These are phyloP conservation scores for Anadara kagoshimensis DNA, from an alignment of 1,140 invertebrate species.

Conservation along the genomic window DNA sequence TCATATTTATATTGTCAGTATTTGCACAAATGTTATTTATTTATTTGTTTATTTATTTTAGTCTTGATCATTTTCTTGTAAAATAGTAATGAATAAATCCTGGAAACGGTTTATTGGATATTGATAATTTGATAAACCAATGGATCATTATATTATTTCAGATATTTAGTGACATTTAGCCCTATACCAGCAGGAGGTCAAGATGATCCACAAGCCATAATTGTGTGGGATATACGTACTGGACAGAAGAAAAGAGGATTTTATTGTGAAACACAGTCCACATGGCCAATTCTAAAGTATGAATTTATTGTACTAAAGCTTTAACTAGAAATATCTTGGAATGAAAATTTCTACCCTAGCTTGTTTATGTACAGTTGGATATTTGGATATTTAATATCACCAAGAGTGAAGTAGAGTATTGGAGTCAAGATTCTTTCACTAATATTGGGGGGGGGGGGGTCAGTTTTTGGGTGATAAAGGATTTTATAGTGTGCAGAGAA, in stretches of 20 bases:
- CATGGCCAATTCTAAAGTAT: conserved; percentile 92
- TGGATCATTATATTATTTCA: conserved; percentile 69
- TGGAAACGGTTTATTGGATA: background rate
- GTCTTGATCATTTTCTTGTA: no score
- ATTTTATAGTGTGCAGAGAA: no score
- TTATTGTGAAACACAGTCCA: conserved; percentile 84
- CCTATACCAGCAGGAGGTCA: conserved; percentile 81
- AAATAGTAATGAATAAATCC: background rate
- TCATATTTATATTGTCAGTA: no score
- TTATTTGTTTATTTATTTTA: no score
- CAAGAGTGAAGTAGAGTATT: no score
- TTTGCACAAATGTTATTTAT: no score
- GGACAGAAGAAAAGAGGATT: conserved; percentile 95
- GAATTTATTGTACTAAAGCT: conserved; percentile 17
- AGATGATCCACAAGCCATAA: conserved; percentile 74
- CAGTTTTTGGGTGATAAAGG: no score
- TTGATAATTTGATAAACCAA: background rate
- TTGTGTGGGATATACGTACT: conserved; percentile 90
- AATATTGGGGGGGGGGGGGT: no score
- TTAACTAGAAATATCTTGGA: background rate
- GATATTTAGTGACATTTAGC: conserved; percentile 95
- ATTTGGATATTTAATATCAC: no score
- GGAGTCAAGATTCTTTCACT: no score
- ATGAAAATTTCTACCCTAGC: no score
- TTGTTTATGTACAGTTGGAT: no score